Evolutionary conservation across 2,797 vertebrate species (phyloP), one percentile per base, ranked within the genome.

Genomic region (Graptemys geographica): DNA sequence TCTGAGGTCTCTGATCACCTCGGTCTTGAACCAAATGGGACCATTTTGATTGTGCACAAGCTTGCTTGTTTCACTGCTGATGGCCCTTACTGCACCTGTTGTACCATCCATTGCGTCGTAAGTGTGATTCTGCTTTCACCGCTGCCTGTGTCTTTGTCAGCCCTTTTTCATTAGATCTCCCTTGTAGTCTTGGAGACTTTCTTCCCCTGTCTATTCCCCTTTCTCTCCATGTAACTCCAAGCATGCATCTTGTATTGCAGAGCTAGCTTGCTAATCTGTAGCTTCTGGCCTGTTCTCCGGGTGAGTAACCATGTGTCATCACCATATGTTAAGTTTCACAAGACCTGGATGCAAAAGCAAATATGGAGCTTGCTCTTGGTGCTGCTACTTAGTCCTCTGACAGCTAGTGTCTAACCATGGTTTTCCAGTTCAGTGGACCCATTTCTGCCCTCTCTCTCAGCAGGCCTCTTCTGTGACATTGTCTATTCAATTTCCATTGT

Each of bases 21-120:
- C 95, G 96, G 92, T 88, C 91, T 85, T 92, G 91, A 94, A 82
- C 88, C 92, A 11, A 59, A 0, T 12, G 83, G 87, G 92, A 92
- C 91, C 88, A 0, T 91, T 88, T 55, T 74, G 95, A 88, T 90
- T 94, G 79, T 1, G 4, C 51, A 84, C 92, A 93, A 88, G 62
- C 79, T 94, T 59, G 89, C 41, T 31, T 62, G 59, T 62, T 53
- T 37, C 19, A 23, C 89, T 95, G 93, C 83, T 80, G 92, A 81
- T 97, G 95, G 92, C 95, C 93, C 94, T 96, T 95, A 81, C 91
- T 96, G n/a, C 94, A 92, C 94, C 92, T 96, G 92, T 93, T 83
- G 84, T 93, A 94, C 96, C 92, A 86, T 95, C 94, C 94, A 83
- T 94, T 37, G 0, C 86, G 91, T 97, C 3, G 84, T 96, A 95